Percentiles rank a stretch among this genome's conserved stretches.
Conservation (phyloP, 2,888 invertebrate genomes). For the Macrosoma leucophasiata region DNA sequence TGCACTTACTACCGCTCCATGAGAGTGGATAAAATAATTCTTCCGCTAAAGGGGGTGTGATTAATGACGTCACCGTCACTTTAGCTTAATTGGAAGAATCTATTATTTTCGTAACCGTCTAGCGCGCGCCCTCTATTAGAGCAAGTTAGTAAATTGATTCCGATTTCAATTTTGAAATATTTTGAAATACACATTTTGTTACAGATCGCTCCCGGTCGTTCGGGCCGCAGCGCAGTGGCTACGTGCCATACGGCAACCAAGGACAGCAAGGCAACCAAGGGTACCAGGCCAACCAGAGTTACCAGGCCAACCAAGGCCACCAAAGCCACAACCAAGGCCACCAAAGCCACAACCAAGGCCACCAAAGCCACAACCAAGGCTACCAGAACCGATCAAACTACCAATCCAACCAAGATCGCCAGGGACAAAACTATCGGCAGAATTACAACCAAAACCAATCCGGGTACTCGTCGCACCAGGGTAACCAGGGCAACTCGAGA, state of each 20-base stretch:
- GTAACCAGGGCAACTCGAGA: conserved; percentile 22
- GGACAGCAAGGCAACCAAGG: conserved; percentile 25
- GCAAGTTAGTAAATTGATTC: not conserved
- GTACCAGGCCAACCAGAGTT: conserved; percentile 14
- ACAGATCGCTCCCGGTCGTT: conserved; percentile 56
- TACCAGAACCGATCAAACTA: conserved; percentile 29
- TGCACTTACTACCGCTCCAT: too few relatives aligned
- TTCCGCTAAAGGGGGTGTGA: too few relatives aligned
- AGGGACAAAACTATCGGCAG: conserved; percentile 16
- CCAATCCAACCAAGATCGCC: conserved; percentile 18
- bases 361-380: conserved; percentile 15
- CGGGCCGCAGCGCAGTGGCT: conserved; percentile 57
- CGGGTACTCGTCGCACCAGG: conserved; percentile 12
- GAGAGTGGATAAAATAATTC: too few relatives aligned
- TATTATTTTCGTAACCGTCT: too few relatives aligned
- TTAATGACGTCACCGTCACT: too few relatives aligned
- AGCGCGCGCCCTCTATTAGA: too few relatives aligned
- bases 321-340: conserved; percentile 24
- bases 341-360: conserved; percentile 25
- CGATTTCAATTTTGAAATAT: conserved; percentile 7
- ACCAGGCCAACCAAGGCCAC: conserved; percentile 10
- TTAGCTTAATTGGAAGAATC: too few relatives aligned
- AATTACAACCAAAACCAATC: conserved; percentile 17
- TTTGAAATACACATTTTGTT: conserved; percentile 41
- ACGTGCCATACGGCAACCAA: conserved; percentile 36